phyloP scores from a whole-genome alignment of 1,140 invertebrate species.

The Riptortus pedestris region DNA sequence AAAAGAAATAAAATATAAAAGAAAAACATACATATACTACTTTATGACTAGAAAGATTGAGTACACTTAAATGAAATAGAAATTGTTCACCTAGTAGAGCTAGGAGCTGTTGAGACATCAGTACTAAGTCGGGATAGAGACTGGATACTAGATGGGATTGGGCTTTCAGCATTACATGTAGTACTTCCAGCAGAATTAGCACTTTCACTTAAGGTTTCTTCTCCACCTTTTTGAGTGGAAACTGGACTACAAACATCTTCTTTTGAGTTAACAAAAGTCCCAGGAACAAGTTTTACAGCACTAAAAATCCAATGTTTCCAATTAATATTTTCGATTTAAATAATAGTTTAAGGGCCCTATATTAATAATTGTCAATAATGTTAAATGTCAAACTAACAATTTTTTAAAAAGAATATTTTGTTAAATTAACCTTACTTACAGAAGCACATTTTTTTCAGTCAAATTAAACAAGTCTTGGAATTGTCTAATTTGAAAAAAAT shows the following conservation, averaged over 20 bases:
- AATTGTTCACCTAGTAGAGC: conserved; percentile 16
- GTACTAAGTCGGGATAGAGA: conserved; percentile 25
- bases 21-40: too few relatives aligned
- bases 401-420: too few relatives aligned
- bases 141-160: conserved; percentile 20
- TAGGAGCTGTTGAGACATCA: conserved; percentile 20
- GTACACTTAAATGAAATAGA: too few relatives aligned
- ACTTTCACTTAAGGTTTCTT: neutral
- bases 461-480: too few relatives aligned
- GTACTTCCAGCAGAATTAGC: neutral
- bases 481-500: too few relatives aligned
- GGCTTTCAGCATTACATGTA: neutral
- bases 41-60: too few relatives aligned
- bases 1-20: too few relatives aligned
- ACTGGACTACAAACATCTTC: neutral
- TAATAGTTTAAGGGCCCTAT: neutral
- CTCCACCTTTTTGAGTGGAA: neutral
- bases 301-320: too few relatives aligned
- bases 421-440: too few relatives aligned
- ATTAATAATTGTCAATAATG: too few relatives aligned
- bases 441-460: too few relatives aligned
- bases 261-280: neutral
- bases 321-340: neutral
- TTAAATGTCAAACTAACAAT: too few relatives aligned
- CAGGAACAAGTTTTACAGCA: conserved; percentile 25